A percentile compares a stretch with the other conserved stretches of the same genome.
phyloP scores from a whole-genome alignment of 2,113 vertebrate genomes.

The Fregetta grallaria region DNA sequence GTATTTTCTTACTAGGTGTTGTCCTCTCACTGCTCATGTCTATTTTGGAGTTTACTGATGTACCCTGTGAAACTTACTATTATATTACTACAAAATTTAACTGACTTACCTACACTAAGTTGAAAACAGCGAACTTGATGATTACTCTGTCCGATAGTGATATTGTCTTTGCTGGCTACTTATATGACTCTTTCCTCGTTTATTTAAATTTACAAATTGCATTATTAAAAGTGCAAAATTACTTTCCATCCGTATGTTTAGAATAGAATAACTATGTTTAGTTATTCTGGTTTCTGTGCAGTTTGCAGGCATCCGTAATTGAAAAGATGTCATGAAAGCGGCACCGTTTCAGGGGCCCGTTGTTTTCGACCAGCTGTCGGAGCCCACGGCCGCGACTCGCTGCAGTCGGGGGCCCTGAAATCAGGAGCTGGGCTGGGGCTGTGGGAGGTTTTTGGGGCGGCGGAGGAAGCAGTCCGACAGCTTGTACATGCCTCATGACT shows the following conservation, averaged over 20 bases:
- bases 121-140: neutral
- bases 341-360: neutral
- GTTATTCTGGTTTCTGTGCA: neutral
- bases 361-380: neutral
- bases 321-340: neutral
- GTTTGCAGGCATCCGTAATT: neutral
- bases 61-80: neutral
- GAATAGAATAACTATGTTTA: neutral
- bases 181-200: neutral
- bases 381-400: neutral
- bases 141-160: neutral
- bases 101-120: neutral
- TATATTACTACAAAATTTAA: neutral
- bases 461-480: conserved; percentile 74
- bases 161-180: neutral
- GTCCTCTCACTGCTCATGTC: neutral
- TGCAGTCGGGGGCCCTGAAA: neutral
- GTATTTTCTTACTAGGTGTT: neutral
- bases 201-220: neutral
- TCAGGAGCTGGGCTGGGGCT: neutral
- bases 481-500: conserved; percentile 19
- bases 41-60: neutral
- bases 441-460: neutral
- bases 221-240: neutral
- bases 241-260: neutral